phyloP scores from a whole-genome alignment of 1,140 invertebrate genomes.

The Mactra quadrangularis region DNA sequence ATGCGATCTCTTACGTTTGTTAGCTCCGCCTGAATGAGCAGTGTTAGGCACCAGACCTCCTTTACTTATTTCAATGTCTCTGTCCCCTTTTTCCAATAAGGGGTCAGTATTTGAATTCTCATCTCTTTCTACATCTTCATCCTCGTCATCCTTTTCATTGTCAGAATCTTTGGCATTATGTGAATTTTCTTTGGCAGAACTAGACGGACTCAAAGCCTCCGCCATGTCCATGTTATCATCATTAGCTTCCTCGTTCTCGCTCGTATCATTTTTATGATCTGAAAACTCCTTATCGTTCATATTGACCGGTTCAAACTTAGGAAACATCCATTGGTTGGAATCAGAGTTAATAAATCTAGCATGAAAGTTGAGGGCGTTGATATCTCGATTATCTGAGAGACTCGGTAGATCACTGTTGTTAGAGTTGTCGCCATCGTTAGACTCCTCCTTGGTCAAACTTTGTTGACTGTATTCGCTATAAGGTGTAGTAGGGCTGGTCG shows the following conservation, averaged over 20 bases:
- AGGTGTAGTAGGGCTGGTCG: conserved; percentile 61
- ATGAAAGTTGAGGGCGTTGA: conserved; percentile 57
- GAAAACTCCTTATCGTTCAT: conserved; percentile 62
- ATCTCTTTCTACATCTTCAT: conserved; percentile 52
- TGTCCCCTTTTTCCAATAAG: conserved; percentile 37
- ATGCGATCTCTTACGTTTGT: conserved; percentile 94
- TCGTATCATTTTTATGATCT: conserved; percentile 26
- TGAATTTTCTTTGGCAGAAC: conserved; percentile 45
- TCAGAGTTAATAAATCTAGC: conserved; percentile 70
- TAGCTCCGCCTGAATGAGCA: conserved; percentile 76
- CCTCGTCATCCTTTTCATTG: conserved; percentile 57
- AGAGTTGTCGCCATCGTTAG: conserved; percentile 79
- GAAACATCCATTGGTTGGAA: conserved; percentile 81
- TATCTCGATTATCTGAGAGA: conserved; percentile 74
- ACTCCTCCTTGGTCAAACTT: conserved; percentile 61
- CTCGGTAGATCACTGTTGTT: conserved; percentile 83
- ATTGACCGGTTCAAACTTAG: conserved; percentile 79
- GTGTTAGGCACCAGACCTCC: conserved; percentile 26
- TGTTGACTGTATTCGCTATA: conserved; percentile 53
- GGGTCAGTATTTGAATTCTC: conserved; percentile 57
- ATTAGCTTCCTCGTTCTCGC: conserved; percentile 64
- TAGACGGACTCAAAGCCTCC: conserved; percentile 19
- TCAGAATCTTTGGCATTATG: conserved; percentile 45
- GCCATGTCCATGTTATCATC: conserved; percentile 65
- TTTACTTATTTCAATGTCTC: conserved; percentile 34